Base-by-base conservation (phyloP, 2,797 vertebrate species). In the Pogonophryne albipinna region DNA sequence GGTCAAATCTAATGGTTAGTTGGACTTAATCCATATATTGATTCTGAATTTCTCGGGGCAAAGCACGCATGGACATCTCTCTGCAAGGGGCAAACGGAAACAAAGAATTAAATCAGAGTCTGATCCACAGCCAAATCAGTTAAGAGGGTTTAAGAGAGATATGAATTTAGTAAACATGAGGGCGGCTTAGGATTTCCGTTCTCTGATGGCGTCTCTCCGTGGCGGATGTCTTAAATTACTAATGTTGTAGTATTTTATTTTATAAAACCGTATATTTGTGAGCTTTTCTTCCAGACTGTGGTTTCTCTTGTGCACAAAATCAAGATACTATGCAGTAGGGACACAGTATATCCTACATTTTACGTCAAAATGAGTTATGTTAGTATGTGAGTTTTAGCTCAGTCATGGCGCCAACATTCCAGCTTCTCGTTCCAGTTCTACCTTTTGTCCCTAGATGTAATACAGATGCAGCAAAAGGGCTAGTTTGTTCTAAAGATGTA, bases 121-220 rank as follows among this genome's bases (percentile, higher is more conserved):
- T 44, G 34, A 66, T 12, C 17, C 20, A 46, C 45, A 34, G 57
- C 63, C 46, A 58, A 53, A 70, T 51, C 38, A 41, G 34, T 14
- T 34, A 61, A 52, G 49, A 55, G 15, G 62, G 71, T 86, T 66
- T 59, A 67, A 42, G 61, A 19, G 10, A 16, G 61, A 73, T 69
- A 47, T 41, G 20, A 57, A 20, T 46, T 19, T 53, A 7, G 58
- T 59, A 51, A 71, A 55, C 49, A 55, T 11, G 34, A 38, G 34
- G 34, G 34, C 8, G 17, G 45, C 14, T 58, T 16, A 45, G 50
- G 42, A 17, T 59, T 49, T 8, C 10, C 34, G 15, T 56, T 52
- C 2, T 47, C n/a, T 59, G 44, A 64, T 23, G n/a, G 23, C 47
- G 27, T 67, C 15, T n/a, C 12, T 4, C 17, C 14, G 10, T 56